Evolutionary conservation across 2,113 vertebrate species (phyloP).

Genomic region (Nematolebias whitei): DNA sequence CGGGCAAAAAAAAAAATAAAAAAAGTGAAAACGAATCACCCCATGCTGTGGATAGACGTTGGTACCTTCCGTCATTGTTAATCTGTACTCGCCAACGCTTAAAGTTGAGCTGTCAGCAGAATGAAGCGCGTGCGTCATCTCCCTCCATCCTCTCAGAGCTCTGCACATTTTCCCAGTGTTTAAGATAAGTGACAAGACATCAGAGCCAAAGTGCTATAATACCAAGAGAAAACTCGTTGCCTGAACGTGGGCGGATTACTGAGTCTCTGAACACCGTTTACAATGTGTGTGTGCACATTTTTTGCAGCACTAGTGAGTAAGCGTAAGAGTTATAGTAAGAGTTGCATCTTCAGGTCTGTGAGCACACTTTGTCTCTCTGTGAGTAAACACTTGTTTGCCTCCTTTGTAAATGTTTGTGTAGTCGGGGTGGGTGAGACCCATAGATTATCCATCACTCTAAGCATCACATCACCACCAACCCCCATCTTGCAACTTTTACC

Average conservation of each 20-base stretch:
- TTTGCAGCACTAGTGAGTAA: background rate
- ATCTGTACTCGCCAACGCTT: slow-evolving; percentile 62
- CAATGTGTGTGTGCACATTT: slow-evolving; percentile 1
- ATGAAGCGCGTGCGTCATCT: slow-evolving; percentile 66
- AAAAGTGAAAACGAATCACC: slow-evolving; percentile 47
- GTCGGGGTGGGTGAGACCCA: background rate
- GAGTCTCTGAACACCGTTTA: slow-evolving; percentile 15
- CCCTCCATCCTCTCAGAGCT: slow-evolving; percentile 46
- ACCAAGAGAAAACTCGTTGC: slow-evolving; percentile 62
- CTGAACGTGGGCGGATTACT: slow-evolving; percentile 54
- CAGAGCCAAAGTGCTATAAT: slow-evolving; percentile 72
- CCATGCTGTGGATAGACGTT: slow-evolving; percentile 58
- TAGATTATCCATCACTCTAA: slow-evolving; percentile 71
- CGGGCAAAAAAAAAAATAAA: slow-evolving; percentile 1
- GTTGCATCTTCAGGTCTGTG: slow-evolving; percentile 23
- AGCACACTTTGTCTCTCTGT: background rate
- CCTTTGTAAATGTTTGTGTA: slow-evolving; percentile 37
- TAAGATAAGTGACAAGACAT: slow-evolving; percentile 80
- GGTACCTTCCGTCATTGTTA: slow-evolving; percentile 66
- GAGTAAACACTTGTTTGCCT: slow-evolving; percentile 1
- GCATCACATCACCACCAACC: slow-evolving; percentile 59
- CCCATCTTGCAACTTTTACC: slow-evolving; percentile 57
- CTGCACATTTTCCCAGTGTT: slow-evolving; percentile 68
- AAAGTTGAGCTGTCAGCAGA: slow-evolving; percentile 77
- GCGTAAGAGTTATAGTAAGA: slow-evolving; percentile 13